These are phyloP conservation scores for Tetrax tetrax DNA, from an alignment of 2,113 vertebrate species.

Conservation along the genomic window DNA sequence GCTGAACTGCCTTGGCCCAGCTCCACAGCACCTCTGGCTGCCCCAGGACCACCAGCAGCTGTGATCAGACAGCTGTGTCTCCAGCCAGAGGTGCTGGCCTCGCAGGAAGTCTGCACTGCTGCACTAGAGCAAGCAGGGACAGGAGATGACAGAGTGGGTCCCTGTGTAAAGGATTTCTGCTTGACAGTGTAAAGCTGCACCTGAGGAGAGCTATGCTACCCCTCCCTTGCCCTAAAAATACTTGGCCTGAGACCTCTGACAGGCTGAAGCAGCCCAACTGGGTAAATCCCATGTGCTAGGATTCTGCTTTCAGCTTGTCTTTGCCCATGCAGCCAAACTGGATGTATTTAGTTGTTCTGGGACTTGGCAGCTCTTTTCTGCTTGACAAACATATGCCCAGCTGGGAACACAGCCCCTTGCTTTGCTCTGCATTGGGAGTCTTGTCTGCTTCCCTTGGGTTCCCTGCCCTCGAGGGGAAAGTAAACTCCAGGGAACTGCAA, in stretches of 20 bases:
- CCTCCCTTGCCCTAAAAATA: neutral
- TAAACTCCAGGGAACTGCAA: neutral
- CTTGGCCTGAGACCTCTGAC: neutral
- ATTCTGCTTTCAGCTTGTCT: neutral
- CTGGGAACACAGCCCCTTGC: neutral
- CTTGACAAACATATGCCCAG: neutral
- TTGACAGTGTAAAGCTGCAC: neutral
- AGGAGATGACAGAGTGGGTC: fast-evolving
- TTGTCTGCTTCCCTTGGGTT: neutral
- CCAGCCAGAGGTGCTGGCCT: neutral
- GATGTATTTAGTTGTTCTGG: neutral
- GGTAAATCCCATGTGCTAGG: neutral
- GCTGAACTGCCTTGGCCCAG: neutral
- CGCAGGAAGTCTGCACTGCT: neutral
- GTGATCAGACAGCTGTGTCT: too few relatives aligned
- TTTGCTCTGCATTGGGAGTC: neutral
- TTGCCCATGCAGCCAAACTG: neutral
- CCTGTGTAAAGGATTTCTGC: neutral
- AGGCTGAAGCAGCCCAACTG: neutral
- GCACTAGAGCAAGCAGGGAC: neutral
- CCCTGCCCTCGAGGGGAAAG: neutral
- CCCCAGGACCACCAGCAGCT: neutral
- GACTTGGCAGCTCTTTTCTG: neutral
- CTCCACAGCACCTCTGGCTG: neutral
- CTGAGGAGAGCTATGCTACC: neutral